Base-by-base conservation (phyloP, 2,888 invertebrate genomes). In the Lysandra bellargus region DNA sequence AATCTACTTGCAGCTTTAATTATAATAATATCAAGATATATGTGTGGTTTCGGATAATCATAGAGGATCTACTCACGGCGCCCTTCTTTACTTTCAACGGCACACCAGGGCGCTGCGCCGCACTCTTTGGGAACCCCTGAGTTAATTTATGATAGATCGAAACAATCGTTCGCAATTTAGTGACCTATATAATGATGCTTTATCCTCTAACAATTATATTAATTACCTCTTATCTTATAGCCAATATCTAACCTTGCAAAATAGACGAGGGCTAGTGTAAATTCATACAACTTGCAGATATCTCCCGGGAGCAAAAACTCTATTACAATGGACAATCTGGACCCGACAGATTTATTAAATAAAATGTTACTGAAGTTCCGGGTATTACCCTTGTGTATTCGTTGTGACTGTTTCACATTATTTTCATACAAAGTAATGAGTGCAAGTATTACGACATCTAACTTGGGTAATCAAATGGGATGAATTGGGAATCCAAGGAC, bases 271-370 rank as follows among this genome's bases (percentile, higher is more conserved):
- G 4, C 33, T 14, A 33, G 40, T 79, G 40, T 40, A 4, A 74
- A 79, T 73, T 37, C n/a, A 4, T 60, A 37, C 80, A 82, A 80
- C 80, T 83, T 80, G 30, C 90, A 95, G 95, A 92, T 92, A 92
- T 91, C 95, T 7, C 84, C 90, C 49, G 91, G 90, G 79, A 94
- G 94, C 37, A 93, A 94, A 82, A 93, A 93, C 84, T 92, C 94
- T 1, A 92, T 97, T 86, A 96, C 96, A 82, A 95, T 98, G 86
- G 96, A 96, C 86, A 96, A 97, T 89, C 94, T 98, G 87, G 97
- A 97, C 87, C 97, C 97, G 86, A 96, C 96, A 80, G 97, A 97
- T 37, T 69, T 69, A 69, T 69, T 69, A 37, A 69, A 69, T 69
- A 69, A 69, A 69, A 37, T 69, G 33, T 69, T 33, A 69, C 33